Percentiles rank a stretch among this genome's conserved stretches.
phyloP scores from a whole-genome alignment of 2,888 invertebrate species.

The Drosophila kuntzei region DNA sequence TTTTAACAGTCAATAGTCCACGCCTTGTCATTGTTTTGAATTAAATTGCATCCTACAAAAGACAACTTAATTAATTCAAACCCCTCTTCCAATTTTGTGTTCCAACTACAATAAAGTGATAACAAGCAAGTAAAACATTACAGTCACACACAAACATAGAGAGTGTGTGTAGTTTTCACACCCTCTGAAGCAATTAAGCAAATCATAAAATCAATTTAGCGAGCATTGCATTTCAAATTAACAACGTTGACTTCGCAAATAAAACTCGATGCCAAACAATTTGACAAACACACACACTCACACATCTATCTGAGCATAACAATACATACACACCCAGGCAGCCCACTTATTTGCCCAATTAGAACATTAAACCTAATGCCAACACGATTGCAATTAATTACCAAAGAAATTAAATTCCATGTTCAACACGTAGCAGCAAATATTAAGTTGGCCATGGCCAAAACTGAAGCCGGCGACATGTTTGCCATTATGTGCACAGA shows the following conservation, averaged over 20 bases:
- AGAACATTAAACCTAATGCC: conserved; percentile 78
- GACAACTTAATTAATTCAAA: conserved; percentile 25
- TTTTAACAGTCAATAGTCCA: background rate
- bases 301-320: conserved; percentile 1
- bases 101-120: conserved; percentile 29
- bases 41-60: conserved; percentile 16
- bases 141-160: background rate
- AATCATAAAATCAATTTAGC: conserved; percentile 68
- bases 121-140: conserved; percentile 15
- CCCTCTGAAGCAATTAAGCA: conserved; percentile 43
- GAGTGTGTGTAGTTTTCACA: background rate
- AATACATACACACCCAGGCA: conserved; percentile 1
- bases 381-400: conserved; percentile 82
- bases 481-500: conserved; percentile 41
- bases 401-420: conserved; percentile 80
- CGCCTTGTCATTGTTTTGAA: conserved; percentile 8
- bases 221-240: conserved; percentile 51
- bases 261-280: conserved; percentile 50
- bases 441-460: conserved; percentile 57
- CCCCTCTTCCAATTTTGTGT: conserved; percentile 14
- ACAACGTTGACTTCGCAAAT: conserved; percentile 61
- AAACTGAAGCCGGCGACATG: conserved; percentile 34
- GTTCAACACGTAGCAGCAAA: conserved; percentile 77
- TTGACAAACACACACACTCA: conserved; percentile 29
- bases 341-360: conserved; percentile 62